Base-by-base conservation (phyloP, 2,113 vertebrate species). In the Polypterus senegalus region DNA sequence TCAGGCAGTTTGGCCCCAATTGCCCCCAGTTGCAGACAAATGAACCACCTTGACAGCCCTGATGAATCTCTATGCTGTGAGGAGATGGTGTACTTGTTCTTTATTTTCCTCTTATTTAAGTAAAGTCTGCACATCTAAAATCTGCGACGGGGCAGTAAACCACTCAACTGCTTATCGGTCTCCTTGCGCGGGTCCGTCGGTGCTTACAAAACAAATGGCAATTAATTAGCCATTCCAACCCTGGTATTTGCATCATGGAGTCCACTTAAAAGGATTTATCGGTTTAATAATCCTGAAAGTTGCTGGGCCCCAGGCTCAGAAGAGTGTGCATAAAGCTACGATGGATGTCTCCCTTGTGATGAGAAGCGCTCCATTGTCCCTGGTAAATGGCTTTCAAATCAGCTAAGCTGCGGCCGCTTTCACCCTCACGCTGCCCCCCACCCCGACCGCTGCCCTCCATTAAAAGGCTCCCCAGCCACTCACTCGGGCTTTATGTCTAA, bases 251-350 rank as follows among this genome's bases (percentile, higher is more conserved):
- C 27, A 51, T 51, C 6, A 51, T 51, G 49, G 49, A 6, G 49
- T 51, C 9, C 6, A 7, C 6, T 51, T 51, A 9, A 51, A 51
- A 51, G 27, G 27, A 51, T 51, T 6, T 7, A 79, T 80, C 66
- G 72, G 66, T 79, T 81, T 79, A 77, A 79, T 82, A 79, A 79
- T 66, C 63, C 66, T 7, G 61, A 55, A 66, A 71, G 54, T 45
- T 58, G 51, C 51, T 47, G 44, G 55, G 67, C 73, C 66, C 65
- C 61, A 57, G 58, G 6, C 62, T 74, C 76, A 76, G 63, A 53
- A 74, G 74, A 71, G 66, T 63, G 64, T 64, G 67, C n/a, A 57
- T 27, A 45, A 27, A 57, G 56, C 11, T 27, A 6, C 78, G 76
- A 82, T 74, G 52, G 63, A 67, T 67, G 63, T 49, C 3, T 56